phyloP scores from a whole-genome alignment of 2,888 invertebrate species.

The Campopleginae sp. region DNA sequence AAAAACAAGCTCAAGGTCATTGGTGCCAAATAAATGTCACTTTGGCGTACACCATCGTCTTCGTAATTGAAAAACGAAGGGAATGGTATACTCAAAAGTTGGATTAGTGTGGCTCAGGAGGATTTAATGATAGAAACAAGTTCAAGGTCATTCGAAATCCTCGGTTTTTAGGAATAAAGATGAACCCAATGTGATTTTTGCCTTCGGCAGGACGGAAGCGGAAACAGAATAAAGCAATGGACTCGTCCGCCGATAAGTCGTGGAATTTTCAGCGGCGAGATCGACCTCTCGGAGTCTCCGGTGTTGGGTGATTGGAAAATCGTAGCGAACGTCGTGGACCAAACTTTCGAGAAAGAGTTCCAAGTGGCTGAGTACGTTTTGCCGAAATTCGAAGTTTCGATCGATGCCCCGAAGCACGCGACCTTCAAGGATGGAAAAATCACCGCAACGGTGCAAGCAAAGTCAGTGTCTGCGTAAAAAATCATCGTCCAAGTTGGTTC shows the following conservation, averaged over 20 bases:
- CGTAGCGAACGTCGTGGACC: conserved; percentile 88
- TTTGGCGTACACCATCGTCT: no score
- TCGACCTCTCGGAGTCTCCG: conserved; percentile 92
- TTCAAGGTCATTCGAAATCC: no score
- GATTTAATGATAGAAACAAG: no score
- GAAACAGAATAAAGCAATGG: conserved; percentile 94
- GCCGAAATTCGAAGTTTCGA: conserved; percentile 96
- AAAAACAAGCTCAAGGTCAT: no score
- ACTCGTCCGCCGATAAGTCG: conserved; percentile 87
- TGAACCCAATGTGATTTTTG: conserved; percentile 11
- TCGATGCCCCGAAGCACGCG: conserved; percentile 92
- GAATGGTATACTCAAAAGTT: no score
- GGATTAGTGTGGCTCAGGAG: no score
- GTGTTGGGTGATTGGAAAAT: conserved; percentile 96
- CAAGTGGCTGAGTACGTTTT: conserved; percentile 96
- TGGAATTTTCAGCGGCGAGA: conserved; percentile 91
- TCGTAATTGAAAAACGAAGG: no score
- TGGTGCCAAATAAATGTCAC: no score
- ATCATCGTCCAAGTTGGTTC: neutral
- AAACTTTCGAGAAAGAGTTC: conserved; percentile 89
- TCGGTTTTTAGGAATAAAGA: neutral
- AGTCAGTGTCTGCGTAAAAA: conserved; percentile 85
- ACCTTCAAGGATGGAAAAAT: conserved; percentile 93
- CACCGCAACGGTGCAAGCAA: conserved; percentile 91
- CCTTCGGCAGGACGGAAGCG: conserved; percentile 88